phyloP scores from a whole-genome alignment of 2,888 invertebrate species.

The Aphelenchoides bicaudatus region DNA sequence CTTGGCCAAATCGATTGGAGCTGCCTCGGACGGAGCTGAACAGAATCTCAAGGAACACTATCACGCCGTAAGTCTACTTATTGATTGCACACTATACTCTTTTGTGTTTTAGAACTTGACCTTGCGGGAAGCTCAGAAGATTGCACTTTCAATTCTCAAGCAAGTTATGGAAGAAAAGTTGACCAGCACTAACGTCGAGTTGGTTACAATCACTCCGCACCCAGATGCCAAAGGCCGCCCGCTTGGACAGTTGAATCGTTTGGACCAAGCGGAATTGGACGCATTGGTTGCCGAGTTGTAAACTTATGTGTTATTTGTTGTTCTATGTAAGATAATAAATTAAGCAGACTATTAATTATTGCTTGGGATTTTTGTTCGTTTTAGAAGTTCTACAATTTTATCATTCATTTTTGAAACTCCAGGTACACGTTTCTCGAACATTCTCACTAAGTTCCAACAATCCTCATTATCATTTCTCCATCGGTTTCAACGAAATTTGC shows the following conservation, averaged over 20 bases:
- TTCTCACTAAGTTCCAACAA: no score
- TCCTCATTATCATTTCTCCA: no score
- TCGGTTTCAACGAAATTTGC: no score
- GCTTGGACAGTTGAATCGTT: slow-evolving; percentile 28
- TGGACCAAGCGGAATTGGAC: slow-evolving; percentile 32
- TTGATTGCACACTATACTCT: neutral
- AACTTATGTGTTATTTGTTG: slow-evolving; percentile 18
- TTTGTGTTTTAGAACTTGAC: slow-evolving; percentile 75
- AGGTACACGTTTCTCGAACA: no score
- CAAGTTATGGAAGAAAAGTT: slow-evolving; percentile 99
- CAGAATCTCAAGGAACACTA: slow-evolving; percentile 78
- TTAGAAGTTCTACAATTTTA: no score
- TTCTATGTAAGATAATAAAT: no score
- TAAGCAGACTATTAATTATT: neutral
- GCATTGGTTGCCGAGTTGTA: slow-evolving; percentile 29
- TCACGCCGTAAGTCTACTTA: slow-evolving; percentile 63
- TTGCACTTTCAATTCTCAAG: slow-evolving; percentile 86
- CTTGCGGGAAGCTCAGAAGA: slow-evolving; percentile 82
- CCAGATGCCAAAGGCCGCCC: slow-evolving; percentile 44
- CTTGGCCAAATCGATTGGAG: slow-evolving; percentile 97
- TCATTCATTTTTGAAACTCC: no score
- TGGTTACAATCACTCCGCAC: slow-evolving; percentile 58
- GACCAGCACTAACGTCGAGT: slow-evolving; percentile 92
- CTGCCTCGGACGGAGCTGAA: slow-evolving; percentile 97
- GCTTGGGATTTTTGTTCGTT: neutral